A percentile compares a stretch with the other conserved stretches of the same genome.
These are phyloP conservation scores for Magallana nippona DNA, from an alignment of 2,888 invertebrate genomes.

Conservation along the genomic window DNA sequence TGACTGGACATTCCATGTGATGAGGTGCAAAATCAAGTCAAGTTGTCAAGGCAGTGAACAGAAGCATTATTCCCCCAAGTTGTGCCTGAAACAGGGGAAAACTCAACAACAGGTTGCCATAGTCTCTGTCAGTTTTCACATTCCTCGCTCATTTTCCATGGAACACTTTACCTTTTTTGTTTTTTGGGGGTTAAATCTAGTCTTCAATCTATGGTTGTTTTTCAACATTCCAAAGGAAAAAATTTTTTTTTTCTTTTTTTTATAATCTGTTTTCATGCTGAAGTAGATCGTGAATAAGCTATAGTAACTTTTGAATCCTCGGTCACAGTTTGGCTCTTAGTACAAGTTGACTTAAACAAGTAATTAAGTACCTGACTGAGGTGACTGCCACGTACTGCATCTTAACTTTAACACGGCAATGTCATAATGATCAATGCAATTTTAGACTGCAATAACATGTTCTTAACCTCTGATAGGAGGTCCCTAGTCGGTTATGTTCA, in stretches of 20 bases:
- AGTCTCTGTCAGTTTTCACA: conserved; percentile 10
- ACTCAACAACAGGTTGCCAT: background rate
- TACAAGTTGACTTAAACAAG: no score
- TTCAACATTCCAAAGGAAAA: conserved; percentile 9
- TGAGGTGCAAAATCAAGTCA: background rate
- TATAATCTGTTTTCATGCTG: background rate
- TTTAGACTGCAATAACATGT: conserved; percentile 14
- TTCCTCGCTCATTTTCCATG: conserved; percentile 22
- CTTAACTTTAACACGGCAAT: background rate
- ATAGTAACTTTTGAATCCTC: background rate
- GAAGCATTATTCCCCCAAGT: no score
- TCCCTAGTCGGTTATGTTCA: conserved; percentile 16
- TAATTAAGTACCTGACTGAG: background rate
- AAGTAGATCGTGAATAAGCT: background rate
- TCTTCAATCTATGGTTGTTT: conserved; percentile 19
- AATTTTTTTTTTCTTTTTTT: background rate
- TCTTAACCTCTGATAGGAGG: background rate
- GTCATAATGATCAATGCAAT: conserved; percentile 9
- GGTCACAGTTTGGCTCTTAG: background rate
- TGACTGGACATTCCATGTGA: conserved; percentile 6
- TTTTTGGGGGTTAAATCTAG: background rate
- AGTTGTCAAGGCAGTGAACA: no score
- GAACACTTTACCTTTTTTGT: background rate
- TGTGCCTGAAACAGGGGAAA: background rate
- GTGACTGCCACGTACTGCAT: conserved; percentile 13